phyloP scores from a whole-genome alignment of 30 jellyfish, hydroid and myxozoan genomes.

The Hydractinia echinata region DNA sequence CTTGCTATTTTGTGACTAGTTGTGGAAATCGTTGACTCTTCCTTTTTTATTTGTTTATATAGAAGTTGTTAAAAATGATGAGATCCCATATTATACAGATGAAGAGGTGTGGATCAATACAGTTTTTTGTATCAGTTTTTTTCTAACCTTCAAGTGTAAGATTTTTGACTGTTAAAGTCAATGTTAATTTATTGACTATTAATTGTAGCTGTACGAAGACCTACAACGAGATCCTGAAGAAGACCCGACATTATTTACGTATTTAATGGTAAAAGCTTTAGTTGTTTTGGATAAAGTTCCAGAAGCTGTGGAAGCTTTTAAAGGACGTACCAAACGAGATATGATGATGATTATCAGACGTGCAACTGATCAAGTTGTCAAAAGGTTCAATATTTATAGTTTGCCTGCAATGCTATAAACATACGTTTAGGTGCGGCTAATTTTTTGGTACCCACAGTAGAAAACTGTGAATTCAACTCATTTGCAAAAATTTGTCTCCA shows the following conservation, averaged over 20 bases:
- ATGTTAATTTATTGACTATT: not conserved
- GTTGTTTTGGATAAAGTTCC: constrained; percentile 73
- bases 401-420: not conserved
- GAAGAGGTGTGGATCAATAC: not conserved
- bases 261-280: constrained; percentile 59
- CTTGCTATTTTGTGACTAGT: too few relatives aligned
- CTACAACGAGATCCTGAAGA: constrained; percentile 86
- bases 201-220: constrained; percentile 56
- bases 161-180: too few relatives aligned
- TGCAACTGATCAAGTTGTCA: constrained; percentile 80
- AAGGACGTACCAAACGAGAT: constrained; percentile 76
- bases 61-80: constrained; percentile 21
- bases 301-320: constrained; percentile 85
- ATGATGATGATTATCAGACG: constrained; percentile 74
- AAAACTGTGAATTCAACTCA: too few relatives aligned
- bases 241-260: constrained; percentile 52
- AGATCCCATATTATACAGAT: constrained; percentile 18
- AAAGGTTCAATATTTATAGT: constrained; percentile 27
- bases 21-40: too few relatives aligned
- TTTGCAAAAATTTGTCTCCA: too few relatives aligned
- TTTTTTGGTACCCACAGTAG: not conserved
- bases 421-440: not conserved
- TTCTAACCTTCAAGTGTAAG: too few relatives aligned
- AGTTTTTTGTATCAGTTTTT: too few relatives aligned
- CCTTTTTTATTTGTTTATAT: not conserved